Conservation (phyloP, 2,888 invertebrate species). For the Sussaba pulchella region DNA sequence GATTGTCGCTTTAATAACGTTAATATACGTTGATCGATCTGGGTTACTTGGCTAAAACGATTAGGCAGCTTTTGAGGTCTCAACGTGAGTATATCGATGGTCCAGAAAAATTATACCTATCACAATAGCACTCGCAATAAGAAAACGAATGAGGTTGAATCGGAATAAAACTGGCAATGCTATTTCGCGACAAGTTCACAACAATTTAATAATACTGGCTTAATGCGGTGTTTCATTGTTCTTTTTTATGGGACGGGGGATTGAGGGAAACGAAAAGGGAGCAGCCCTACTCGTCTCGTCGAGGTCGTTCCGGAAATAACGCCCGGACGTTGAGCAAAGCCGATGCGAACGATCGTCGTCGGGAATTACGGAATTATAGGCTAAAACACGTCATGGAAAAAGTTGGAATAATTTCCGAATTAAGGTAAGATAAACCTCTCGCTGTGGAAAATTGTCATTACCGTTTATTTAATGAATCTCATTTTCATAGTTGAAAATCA, state of each 20-base stretch:
- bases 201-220: conserved; percentile 3
- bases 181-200: neutral
- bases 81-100: too few relatives aligned
- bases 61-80: too few relatives aligned
- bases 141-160: neutral
- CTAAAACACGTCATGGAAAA: conserved; percentile 5
- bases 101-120: too few relatives aligned
- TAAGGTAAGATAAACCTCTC: too few relatives aligned
- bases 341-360: neutral
- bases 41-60: too few relatives aligned
- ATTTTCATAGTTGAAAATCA: too few relatives aligned
- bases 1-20: conserved; percentile 4
- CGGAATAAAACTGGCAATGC: neutral
- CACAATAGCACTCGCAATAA: neutral
- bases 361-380: neutral
- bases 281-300: neutral
- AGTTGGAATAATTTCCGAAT: neutral
- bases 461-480: too few relatives aligned
- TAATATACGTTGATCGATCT: too few relatives aligned
- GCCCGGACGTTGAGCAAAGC: neutral
- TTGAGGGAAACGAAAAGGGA: neutral
- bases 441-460: too few relatives aligned
- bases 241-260: neutral
- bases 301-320: conserved; percentile 18
- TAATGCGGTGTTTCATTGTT: neutral